Conservation (phyloP, 2,888 invertebrate genomes). For the Drosophila anomalata region DNA sequence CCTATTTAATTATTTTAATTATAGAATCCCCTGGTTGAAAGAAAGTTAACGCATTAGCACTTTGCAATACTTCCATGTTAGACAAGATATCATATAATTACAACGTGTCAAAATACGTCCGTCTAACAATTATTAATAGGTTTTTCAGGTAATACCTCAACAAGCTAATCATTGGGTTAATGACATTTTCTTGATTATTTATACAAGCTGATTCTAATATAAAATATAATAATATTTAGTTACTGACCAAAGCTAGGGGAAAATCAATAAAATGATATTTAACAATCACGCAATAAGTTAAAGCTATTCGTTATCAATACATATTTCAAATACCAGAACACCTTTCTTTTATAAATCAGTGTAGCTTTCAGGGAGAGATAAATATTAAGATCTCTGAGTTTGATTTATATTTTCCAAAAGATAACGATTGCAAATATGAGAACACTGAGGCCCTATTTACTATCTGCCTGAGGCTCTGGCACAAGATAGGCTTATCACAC, state of each 20-base stretch:
- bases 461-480: conserved; percentile 4
- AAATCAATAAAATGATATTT: not conserved
- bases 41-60: conserved; percentile 1
- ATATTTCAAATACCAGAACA: not conserved
- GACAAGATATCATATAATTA: not conserved
- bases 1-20: not conserved
- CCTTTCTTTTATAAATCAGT: not conserved
- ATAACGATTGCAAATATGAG: not conserved
- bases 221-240: not conserved
- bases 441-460: not conserved
- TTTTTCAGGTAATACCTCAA: conserved; percentile 1
- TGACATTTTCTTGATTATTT: not conserved
- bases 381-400: not conserved
- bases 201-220: not conserved
- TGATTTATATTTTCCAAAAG: not conserved
- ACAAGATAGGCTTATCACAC: conserved; percentile 16
- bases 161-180: conserved; percentile 1
- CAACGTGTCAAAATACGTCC: not conserved
- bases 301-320: not conserved
- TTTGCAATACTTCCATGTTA: not conserved
- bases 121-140: not conserved
- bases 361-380: not conserved
- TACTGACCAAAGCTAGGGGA: not conserved
- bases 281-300: not conserved
- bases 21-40: not conserved